Conservation (phyloP, 2,797 vertebrate genomes). For the Holocentrus rufus region DNA sequence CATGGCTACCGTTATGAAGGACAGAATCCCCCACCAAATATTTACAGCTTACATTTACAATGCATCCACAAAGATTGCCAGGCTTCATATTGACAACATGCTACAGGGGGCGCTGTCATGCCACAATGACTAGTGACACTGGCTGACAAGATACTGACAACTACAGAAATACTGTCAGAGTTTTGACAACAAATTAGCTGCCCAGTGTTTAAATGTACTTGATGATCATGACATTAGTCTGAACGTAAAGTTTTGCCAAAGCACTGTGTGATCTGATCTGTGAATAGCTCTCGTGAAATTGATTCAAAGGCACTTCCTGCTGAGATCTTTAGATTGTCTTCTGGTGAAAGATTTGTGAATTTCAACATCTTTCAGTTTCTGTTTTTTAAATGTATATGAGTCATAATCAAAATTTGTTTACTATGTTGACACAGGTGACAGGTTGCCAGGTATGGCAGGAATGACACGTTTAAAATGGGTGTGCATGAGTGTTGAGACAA, state of each 20-base stretch:
- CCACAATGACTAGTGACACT: conserved; percentile 6
- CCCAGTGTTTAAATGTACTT: conserved; percentile 6
- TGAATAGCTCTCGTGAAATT: background rate
- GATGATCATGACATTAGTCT: background rate
- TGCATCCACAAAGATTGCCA: conserved; percentile 31
- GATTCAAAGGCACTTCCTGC: conserved; percentile 53
- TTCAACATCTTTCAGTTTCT: background rate
- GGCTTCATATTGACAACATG: background rate
- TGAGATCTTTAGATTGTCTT: background rate
- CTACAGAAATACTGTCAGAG: background rate
- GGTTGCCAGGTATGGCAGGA: conserved; percentile 7
- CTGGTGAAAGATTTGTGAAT: background rate
- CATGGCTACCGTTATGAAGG: conserved; percentile 30
- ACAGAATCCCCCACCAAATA: conserved; percentile 18
- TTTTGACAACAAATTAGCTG: background rate
- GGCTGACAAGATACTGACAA: conserved; percentile 4
- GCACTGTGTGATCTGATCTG: background rate
- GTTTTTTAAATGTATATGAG: background rate
- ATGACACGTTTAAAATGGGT: background rate
- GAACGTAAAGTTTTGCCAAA: background rate
- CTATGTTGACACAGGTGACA: background rate
- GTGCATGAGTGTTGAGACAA: too few relatives aligned
- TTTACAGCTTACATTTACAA: conserved; percentile 63
- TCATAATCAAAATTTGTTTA: background rate
- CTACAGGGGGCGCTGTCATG: conserved; percentile 50